Evolutionary conservation across 2,797 vertebrate genomes (phyloP).

Genomic region (Enteromius treurensis): DNA sequence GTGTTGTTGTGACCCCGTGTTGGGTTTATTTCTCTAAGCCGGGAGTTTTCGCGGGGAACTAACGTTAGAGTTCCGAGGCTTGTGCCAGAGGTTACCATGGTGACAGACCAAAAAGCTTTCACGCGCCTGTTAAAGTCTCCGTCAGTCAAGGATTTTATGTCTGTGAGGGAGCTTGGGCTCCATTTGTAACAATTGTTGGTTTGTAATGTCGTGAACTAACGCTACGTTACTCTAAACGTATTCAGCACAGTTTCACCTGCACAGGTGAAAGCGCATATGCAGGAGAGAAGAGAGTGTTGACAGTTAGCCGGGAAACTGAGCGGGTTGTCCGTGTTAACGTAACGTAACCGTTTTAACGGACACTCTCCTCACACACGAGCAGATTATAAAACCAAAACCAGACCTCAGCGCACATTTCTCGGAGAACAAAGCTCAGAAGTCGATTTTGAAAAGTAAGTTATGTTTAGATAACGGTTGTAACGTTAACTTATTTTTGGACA

Average conservation of each 20-base stretch:
- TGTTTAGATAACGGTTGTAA: not conserved
- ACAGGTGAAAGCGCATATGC: not conserved
- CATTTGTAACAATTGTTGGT: not conserved
- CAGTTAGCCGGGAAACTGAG: conserved; percentile 15
- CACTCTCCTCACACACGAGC: not conserved
- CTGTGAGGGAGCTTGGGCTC: not conserved
- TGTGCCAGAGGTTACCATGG: conserved; percentile 46
- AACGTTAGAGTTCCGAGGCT: not conserved
- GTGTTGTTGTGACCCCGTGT: not conserved
- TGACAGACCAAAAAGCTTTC: conserved; percentile 25
- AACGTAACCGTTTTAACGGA: conserved; percentile 28
- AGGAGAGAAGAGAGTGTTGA: conserved; percentile 11
- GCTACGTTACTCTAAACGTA: not conserved
- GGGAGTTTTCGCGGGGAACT: conserved; percentile 51
- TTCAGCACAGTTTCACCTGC: not conserved
- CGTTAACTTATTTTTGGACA: not conserved
- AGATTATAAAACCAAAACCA: not conserved
- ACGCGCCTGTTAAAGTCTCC: not conserved
- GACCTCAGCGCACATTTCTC: not conserved
- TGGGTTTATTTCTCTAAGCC: conserved; percentile 15
- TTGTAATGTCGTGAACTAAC: not conserved
- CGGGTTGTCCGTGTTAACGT: conserved; percentile 12
- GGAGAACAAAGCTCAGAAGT: not conserved
- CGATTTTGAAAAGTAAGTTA: conserved; percentile 20
- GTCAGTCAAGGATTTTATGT: not conserved